A percentile compares a stretch with the other conserved stretches of the same genome.
phyloP scores from a whole-genome alignment of 1,140 invertebrate species.

The Papilio glaucus region DNA sequence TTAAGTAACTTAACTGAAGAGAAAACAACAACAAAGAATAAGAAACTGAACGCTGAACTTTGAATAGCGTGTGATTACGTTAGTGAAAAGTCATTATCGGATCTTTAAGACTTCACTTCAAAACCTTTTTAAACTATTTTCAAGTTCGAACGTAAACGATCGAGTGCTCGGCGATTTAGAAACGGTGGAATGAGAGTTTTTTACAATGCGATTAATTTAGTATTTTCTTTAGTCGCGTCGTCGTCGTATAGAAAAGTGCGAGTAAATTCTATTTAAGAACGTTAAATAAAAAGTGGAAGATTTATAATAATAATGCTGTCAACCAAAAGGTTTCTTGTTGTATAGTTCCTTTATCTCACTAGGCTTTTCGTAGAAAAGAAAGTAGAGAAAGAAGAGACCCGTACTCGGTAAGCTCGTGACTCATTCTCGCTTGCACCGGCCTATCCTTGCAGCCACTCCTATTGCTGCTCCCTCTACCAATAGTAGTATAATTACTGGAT shows the following conservation, averaged over 20 bases:
- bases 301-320: too few relatives aligned
- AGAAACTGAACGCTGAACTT: constrained; percentile 16
- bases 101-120: constrained; percentile 33
- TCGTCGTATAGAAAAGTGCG: neutral
- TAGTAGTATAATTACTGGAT: too few relatives aligned
- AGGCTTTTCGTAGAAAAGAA: too few relatives aligned
- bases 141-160: constrained; percentile 34
- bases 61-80: constrained; percentile 30
- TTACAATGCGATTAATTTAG: constrained; percentile 21
- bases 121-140: constrained; percentile 36
- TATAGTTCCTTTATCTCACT: too few relatives aligned
- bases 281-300: neutral
- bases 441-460: too few relatives aligned
- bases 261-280: neutral
- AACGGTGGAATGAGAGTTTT: constrained; percentile 20
- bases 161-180: constrained; percentile 10
- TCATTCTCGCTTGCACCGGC: too few relatives aligned
- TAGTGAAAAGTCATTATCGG: constrained; percentile 36
- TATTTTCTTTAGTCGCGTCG: neutral
- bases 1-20: constrained; percentile 12
- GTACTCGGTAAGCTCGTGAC: too few relatives aligned
- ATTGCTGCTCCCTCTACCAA: too few relatives aligned
- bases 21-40: neutral
- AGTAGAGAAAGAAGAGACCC: too few relatives aligned
- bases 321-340: too few relatives aligned